Conservation (phyloP, 2,888 invertebrate species). For the Tenthredo scrophulariae region DNA sequence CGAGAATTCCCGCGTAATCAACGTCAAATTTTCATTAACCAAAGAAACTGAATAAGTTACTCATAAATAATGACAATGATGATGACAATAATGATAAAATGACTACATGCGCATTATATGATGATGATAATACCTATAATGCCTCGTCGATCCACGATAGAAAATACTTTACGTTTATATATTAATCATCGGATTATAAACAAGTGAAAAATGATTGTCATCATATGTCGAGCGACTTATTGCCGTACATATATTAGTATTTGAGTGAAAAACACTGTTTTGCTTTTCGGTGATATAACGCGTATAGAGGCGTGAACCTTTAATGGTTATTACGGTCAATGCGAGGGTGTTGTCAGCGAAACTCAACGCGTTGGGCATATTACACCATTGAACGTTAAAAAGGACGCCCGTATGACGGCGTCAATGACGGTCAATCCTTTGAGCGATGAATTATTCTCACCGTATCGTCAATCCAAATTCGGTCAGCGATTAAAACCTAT, state of each 20-base stretch:
- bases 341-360: background rate
- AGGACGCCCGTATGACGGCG: background rate
- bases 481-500: background rate
- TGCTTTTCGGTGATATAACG: constrained; percentile 12
- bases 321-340: constrained; percentile 33
- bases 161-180: background rate
- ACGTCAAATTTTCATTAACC: background rate
- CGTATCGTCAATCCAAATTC: background rate
- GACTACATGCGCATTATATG: too few species aligned
- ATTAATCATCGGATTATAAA: background rate
- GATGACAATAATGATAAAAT: too few species aligned
- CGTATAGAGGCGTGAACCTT: background rate
- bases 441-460: background rate
- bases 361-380: background rate
- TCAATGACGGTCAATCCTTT: background rate
- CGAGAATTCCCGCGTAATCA: background rate
- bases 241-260: constrained; percentile 5
- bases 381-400: background rate
- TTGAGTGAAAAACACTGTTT: constrained; percentile 28
- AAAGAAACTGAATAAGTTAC: background rate
- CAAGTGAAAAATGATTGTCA: background rate
- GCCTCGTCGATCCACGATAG: background rate
- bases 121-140: too few species aligned
- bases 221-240: constrained; percentile 3
- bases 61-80: background rate